Evolutionary conservation across 37 sponge, comb jelly and placozoan species (phyloP).

Genomic region (Agelas oroides): DNA sequence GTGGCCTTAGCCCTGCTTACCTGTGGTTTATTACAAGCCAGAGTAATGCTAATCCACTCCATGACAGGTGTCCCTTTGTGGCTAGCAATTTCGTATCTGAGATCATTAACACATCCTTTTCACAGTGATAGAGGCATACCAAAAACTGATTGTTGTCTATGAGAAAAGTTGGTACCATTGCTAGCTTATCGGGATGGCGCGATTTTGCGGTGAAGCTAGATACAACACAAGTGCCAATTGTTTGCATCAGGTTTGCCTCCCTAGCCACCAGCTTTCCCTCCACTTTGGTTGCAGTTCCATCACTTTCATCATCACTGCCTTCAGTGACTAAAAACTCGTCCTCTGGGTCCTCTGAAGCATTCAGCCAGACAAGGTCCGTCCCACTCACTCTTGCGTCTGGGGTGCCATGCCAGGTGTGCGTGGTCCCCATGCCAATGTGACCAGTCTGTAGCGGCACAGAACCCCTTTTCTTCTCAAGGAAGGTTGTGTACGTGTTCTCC

Average conservation of each 20-base stretch:
- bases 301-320: slow-evolving; percentile 21
- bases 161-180: slow-evolving; percentile 5
- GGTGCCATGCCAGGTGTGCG: slow-evolving; percentile 18
- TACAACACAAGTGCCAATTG: slow-evolving; percentile 10
- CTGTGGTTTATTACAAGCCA: slow-evolving; percentile 21
- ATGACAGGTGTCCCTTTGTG: slow-evolving; percentile 10
- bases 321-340: slow-evolving; percentile 11
- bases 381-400: slow-evolving; percentile 27
- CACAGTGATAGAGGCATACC: slow-evolving; percentile 4
- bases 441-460: slow-evolving; percentile 3
- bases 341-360: neutral
- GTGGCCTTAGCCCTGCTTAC: too few species aligned
- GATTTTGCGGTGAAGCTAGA: slow-evolving; percentile 18
- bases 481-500: slow-evolving; percentile 18
- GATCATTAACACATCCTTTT: slow-evolving; percentile 14
- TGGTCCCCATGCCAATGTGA: slow-evolving; percentile 9
- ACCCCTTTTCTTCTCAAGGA: neutral
- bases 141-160: slow-evolving; percentile 1
- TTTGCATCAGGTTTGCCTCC: slow-evolving; percentile 15
- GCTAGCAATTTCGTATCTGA: neutral
- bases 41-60: slow-evolving; percentile 16
- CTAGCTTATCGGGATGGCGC: slow-evolving; percentile 10
- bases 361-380: slow-evolving; percentile 12
- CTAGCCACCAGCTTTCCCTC: slow-evolving; percentile 24
- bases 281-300: slow-evolving; percentile 17